A percentile compares a stretch with the other conserved stretches of the same genome.
Evolutionary conservation across 2,797 vertebrate genomes (phyloP).

Genomic region (Prunella strophiata): DNA sequence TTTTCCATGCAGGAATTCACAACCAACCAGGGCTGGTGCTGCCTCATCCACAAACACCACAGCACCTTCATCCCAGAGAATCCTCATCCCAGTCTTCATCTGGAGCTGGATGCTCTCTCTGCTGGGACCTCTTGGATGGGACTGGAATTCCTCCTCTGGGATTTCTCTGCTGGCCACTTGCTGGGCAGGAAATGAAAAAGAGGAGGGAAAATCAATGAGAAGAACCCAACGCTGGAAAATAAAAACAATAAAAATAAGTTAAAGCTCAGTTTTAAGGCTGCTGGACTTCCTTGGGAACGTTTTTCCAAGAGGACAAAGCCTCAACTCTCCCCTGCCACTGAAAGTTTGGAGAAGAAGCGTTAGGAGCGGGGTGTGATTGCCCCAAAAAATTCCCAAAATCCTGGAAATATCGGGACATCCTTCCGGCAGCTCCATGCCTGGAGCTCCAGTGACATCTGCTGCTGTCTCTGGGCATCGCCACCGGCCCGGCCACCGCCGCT

Average conservation of each 20-base stretch:
- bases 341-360: background rate
- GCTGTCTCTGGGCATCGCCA: background rate
- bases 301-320: background rate
- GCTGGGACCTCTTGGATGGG: background rate
- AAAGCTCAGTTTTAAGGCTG: background rate
- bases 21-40: background rate
- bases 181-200: accelerated
- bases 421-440: accelerated
- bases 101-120: background rate
- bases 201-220: background rate
- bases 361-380: accelerated
- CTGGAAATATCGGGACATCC: background rate
- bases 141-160: background rate
- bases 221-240: background rate
- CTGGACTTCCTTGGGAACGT: background rate
- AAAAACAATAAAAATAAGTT: background rate
- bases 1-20: background rate
- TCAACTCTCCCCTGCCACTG: background rate
- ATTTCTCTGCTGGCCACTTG: background rate
- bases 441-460: constrained; percentile 37
- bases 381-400: background rate
- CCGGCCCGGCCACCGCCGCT: background rate
- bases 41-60: accelerated
- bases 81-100: accelerated
- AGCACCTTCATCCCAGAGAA: background rate